These are phyloP conservation scores for Coreius guichenoti DNA, from an alignment of 2,797 vertebrate species.

Conservation along the genomic window DNA sequence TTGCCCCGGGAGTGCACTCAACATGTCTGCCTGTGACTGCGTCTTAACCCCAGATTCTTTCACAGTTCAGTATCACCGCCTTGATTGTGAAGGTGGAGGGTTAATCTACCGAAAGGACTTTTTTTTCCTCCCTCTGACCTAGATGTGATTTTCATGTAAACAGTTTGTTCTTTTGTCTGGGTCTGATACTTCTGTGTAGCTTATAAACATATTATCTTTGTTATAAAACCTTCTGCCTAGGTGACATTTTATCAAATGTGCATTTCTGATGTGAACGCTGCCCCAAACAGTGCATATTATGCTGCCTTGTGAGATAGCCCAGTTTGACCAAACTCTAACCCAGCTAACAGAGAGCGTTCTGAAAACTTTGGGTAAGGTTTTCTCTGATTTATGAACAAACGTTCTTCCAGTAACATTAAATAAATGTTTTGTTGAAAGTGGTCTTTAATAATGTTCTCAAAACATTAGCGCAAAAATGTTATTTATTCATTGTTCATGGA, in stretches of 20 bases:
- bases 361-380: not conserved
- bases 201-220: not conserved
- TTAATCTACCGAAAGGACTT: not conserved
- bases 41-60: slow-evolving; percentile 17
- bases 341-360: not conserved
- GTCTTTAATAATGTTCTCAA: no score
- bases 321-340: not conserved
- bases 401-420: no score
- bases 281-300: no score
- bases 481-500: no score
- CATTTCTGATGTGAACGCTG: not conserved
- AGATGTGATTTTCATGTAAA: slow-evolving; percentile 34
- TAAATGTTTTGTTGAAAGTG: no score
- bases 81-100: not conserved
- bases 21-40: slow-evolving; percentile 43
- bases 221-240: not conserved
- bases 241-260: not conserved
- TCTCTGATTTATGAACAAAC: not conserved
- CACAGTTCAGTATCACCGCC: not conserved
- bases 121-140: not conserved
- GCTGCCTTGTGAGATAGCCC: not conserved
- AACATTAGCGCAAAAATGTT: no score
- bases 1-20: slow-evolving; percentile 27
- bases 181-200: not conserved
- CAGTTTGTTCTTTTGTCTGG: not conserved